phyloP scores from a whole-genome alignment of 35 echinoderm and acorn worm species.

The Diadema setosum region DNA sequence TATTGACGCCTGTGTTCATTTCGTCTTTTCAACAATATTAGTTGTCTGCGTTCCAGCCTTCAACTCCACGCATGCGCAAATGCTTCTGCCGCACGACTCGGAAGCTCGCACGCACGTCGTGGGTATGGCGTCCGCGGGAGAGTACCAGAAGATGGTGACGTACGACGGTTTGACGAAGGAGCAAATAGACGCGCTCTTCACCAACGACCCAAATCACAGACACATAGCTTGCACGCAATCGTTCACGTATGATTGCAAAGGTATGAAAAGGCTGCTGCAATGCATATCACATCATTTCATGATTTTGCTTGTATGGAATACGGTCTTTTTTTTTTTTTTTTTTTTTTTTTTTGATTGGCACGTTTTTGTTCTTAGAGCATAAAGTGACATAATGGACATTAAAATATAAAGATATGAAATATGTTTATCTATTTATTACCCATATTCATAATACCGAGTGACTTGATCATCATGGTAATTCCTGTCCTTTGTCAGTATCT shows the following conservation, averaged over 20 bases:
- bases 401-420: too few relatives aligned
- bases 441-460: too few relatives aligned
- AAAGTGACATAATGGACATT: too few relatives aligned
- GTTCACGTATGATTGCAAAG: slow-evolving; percentile 52
- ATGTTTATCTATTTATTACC: too few relatives aligned
- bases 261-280: slow-evolving; percentile 14
- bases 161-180: slow-evolving; percentile 54
- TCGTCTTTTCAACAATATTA: neutral
- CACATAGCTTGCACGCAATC: slow-evolving; percentile 28
- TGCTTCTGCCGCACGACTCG: slow-evolving; percentile 44
- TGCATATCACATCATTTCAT: too few relatives aligned
- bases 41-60: slow-evolving; percentile 33
- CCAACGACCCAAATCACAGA: neutral
- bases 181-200: slow-evolving; percentile 26
- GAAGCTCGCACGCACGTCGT: slow-evolving; percentile 36
- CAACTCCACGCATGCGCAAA: slow-evolving; percentile 57
- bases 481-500: too few relatives aligned
- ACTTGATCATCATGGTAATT: too few relatives aligned
- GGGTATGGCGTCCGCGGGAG: neutral
- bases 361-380: too few relatives aligned
- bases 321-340: too few relatives aligned
- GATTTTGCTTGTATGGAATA: too few relatives aligned
- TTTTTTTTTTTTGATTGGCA: too few relatives aligned
- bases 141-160: slow-evolving; percentile 34
- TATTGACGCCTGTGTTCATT: neutral